Evolutionary conservation across 1,140 invertebrate species (phyloP), one percentile per base, ranked within the genome.

Genomic region (Nautilus pompilius): DNA sequence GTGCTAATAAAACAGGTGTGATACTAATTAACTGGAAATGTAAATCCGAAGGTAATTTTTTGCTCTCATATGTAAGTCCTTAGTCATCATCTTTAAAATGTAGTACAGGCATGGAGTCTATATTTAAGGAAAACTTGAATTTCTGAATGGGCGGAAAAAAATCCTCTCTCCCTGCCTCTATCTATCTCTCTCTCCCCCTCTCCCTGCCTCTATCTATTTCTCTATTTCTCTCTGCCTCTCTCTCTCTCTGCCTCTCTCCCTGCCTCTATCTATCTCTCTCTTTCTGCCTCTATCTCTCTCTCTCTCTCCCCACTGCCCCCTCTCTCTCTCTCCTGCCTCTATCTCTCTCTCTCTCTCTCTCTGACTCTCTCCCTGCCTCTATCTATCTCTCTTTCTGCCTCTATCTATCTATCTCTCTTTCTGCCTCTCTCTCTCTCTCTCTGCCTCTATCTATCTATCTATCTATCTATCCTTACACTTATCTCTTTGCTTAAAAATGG

Each of bases 371-470:
- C 30, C 28, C 58, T 30, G 6, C 34, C 28, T 55, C 28, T 28
- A 48, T 20, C 34, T 34, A 54, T 57, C 22, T 33, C 36, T 53
- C 28, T 48, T 24, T 17, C 30, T 26, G 15, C 22, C 45, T 29
- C 60, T 26, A n/a, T 20, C 32, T n/a, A 10, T 51, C 33, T 20
- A 13, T 51, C 33, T 54, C 33, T 22, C 17, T 55, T 22, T 8
- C 34, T 45, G 20, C 1, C 51, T 68, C 41, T 87, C 33, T 29
- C 61, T 60, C 61, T 58, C 32, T 20, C 57, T 46, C 45, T 46
- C 45, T 46, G 3, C 24, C 45, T 46, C 45, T 46, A 5, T 13
- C 45, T 46, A 17, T 46, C 45, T 46, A 17, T 46, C 45, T 46
- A 17, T 46, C 45, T 46, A 5, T 13, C 45, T 46, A 17, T 46